A percentile compares a stretch with the other conserved stretches of the same genome.
Evolutionary conservation across 2,797 vertebrate genomes (phyloP).

Genomic region (Malurus splendens): DNA sequence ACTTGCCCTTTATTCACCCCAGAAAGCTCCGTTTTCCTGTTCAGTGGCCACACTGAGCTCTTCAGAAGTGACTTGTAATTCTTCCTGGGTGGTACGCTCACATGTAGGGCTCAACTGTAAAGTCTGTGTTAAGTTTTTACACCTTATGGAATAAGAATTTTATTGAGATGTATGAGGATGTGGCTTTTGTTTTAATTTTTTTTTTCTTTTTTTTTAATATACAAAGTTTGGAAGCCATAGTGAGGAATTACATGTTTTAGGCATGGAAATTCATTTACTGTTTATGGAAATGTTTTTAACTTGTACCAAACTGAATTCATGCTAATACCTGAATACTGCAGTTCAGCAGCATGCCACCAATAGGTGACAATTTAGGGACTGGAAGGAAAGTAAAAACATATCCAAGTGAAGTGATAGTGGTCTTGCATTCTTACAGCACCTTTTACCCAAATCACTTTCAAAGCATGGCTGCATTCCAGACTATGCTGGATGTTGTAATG

Average conservation of each 20-base stretch:
- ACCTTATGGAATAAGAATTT: background rate
- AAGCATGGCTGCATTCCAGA: background rate
- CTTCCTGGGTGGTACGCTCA: background rate
- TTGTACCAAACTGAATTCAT: background rate
- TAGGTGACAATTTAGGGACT: background rate
- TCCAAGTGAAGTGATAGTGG: background rate
- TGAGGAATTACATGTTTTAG: background rate
- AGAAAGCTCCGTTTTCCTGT: fast-evolving
- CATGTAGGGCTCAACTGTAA: background rate
- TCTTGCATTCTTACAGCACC: background rate
- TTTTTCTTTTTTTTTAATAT: background rate
- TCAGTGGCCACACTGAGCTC: background rate
- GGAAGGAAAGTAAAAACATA: background rate
- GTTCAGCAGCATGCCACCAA: background rate
- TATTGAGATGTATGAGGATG: background rate
- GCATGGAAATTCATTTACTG: background rate
- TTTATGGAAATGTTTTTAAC: background rate
- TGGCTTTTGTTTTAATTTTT: background rate
- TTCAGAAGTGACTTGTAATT: background rate
- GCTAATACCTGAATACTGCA: background rate
- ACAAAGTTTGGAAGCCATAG: background rate
- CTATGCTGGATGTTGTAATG: background rate
- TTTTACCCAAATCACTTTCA: background rate
- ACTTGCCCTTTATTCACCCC: background rate
- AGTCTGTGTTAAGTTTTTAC: background rate